Base-by-base conservation (phyloP, 2,113 vertebrate species). In the Xiphophorus maculatus region DNA sequence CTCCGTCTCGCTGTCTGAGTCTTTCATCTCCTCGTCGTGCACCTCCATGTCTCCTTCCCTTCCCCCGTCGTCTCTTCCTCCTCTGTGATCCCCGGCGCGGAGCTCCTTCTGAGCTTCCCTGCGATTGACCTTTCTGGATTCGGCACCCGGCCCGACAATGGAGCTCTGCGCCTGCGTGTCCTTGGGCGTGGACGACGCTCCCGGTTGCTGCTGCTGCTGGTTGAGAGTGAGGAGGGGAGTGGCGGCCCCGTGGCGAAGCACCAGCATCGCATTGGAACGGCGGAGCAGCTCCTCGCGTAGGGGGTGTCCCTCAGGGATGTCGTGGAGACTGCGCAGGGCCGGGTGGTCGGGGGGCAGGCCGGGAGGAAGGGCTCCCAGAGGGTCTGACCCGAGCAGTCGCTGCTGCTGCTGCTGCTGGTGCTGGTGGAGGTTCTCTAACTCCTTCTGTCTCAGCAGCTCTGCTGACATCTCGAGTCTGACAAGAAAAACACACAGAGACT, bases 401-500 rank as follows among this genome's bases (percentile, higher is more conserved):
- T 97, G 94, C 48, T 97, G 96, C 19, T 97, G 96, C 42, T 92
- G 91, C 33, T 96, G 92, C 42, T 92, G 91, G 33, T 96, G 92
- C 75, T 96, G 93, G 82, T 96, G 96, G 27, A 96, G 92, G 29
- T 80, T 96, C 86, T 99, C 97, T 88, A 97, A 91, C 88, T 99
- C 97, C 77, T 98, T 99, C 83, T 97, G 97, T 25, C 98, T 95
- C 69, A 99, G 94, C 32, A 99, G 92, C 89, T 99, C 98, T 0
- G 98, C 97, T 0, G 98, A 98, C 96, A 98, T 96, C 94, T 99
- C 98, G 71, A 99, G 88, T 90, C 97, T 98, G 71, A 62, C n/a
- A 27, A 30, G 17, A 1, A 0, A 79, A 74, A 77, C 69, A 86
- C 27, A 84, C 3, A 68, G 8, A 22, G 19, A 68, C 42, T 58